These are phyloP conservation scores for Tauraco hartlaubi DNA, from an alignment of 2,797 vertebrate species.

Conservation along the genomic window DNA sequence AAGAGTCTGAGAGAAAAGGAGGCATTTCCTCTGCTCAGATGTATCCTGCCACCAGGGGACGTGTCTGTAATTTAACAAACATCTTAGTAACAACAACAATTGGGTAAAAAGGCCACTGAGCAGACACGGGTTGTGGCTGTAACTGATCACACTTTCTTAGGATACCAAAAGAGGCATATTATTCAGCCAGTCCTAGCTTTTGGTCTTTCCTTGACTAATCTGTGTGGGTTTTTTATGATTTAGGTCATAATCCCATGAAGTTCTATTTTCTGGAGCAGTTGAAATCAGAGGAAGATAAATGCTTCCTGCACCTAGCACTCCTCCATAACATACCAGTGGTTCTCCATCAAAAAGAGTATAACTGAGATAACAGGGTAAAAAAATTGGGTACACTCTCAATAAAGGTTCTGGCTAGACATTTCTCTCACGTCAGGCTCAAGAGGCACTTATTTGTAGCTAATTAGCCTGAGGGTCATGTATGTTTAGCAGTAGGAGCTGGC, in stretches of 20 bases:
- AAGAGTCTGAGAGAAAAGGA: background rate
- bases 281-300: background rate
- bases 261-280: background rate
- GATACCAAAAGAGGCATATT: background rate
- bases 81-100: background rate
- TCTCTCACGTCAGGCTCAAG: background rate
- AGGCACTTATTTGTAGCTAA: background rate
- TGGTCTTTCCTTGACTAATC: background rate
- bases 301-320: background rate
- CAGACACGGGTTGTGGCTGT: background rate
- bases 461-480: background rate
- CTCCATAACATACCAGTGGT: background rate
- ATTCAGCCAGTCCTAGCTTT: background rate
- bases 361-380: background rate
- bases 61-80: background rate
- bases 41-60: background rate
- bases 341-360: background rate
- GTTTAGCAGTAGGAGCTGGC: background rate
- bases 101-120: background rate
- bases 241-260: background rate
- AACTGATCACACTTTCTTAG: background rate
- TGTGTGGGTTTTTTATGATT: rapidly evolving
- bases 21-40: slow-evolving; percentile 17
- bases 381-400: background rate
- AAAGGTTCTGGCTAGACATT: background rate